phyloP scores from a whole-genome alignment of 2,113 vertebrate genomes.

The Spheniscus mendiculus region DNA sequence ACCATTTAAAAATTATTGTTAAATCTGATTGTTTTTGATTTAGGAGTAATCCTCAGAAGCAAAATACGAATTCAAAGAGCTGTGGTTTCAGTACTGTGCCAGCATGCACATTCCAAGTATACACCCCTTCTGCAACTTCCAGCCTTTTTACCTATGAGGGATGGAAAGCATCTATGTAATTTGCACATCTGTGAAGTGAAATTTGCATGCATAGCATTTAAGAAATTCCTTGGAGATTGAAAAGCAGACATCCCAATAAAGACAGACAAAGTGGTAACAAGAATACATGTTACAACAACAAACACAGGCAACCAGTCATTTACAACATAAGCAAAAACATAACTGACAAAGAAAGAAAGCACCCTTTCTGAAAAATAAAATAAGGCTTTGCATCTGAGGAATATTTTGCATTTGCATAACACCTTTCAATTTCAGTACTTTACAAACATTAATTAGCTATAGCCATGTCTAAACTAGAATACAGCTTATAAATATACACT shows the following conservation, averaged over 20 bases:
- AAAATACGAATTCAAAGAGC: constrained; percentile 9
- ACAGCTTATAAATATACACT: neutral
- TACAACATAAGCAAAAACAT: constrained; percentile 23
- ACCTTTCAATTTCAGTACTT: constrained; percentile 5
- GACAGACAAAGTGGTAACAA: constrained; percentile 9
- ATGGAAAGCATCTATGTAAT: constrained; percentile 10
- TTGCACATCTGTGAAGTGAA: constrained; percentile 49
- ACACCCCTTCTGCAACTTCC: neutral
- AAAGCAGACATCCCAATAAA: constrained; percentile 31
- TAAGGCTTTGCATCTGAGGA: constrained; percentile 14
- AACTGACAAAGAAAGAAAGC: neutral
- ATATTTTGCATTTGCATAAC: constrained; percentile 43
- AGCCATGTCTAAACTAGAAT: neutral
- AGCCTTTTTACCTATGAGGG: constrained; percentile 24
- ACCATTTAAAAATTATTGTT: neutral
- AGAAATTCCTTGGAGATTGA: constrained; percentile 40
- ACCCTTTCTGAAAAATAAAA: constrained; percentile 11
- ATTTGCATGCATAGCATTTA: constrained; percentile 53
- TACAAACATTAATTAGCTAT: constrained; percentile 27
- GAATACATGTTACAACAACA: constrained; percentile 36
- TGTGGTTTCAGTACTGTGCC: neutral
- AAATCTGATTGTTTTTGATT: neutral
- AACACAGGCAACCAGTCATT: constrained; percentile 37
- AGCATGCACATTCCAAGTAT: neutral
- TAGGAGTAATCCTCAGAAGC: neutral